A percentile compares a stretch with the other conserved stretches of the same genome.
Evolutionary conservation across 2,888 invertebrate genomes (phyloP).

Genomic region (Lepidocyrtoides sp.): DNA sequence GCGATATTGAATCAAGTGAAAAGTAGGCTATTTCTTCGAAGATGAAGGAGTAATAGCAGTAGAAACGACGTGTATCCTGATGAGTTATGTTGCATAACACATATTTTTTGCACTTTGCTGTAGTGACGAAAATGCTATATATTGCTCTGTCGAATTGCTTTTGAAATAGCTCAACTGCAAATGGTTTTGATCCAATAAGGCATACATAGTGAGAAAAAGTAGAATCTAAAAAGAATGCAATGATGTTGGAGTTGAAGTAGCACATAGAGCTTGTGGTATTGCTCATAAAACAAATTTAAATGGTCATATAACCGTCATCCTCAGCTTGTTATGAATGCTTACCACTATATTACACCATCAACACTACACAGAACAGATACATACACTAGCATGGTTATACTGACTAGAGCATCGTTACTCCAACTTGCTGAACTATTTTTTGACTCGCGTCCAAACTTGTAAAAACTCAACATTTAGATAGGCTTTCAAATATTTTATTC

Average conservation of each 20-base stretch:
- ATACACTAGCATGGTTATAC: neutral
- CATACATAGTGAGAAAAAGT: neutral
- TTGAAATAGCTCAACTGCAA: neutral
- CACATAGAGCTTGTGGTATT: neutral
- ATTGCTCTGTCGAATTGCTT: neutral
- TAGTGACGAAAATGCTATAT: slow-evolving; percentile 27
- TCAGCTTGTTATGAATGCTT: slow-evolving; percentile 51
- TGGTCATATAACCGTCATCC: slow-evolving; percentile 60
- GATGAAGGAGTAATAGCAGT: neutral
- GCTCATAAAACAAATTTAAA: slow-evolving; percentile 63
- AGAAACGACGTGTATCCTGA: neutral
- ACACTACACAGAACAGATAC: too few relatives aligned
- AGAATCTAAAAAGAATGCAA: neutral
- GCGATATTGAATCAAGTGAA: slow-evolving; percentile 31
- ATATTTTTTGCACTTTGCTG: slow-evolving; percentile 32
- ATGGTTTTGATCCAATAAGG: slow-evolving; percentile 14
- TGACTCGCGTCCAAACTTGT: slow-evolving; percentile 58
- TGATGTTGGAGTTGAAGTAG: neutral
- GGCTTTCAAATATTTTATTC: slow-evolving; percentile 62
- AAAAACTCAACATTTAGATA: slow-evolving; percentile 63
- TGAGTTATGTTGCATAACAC: slow-evolving; percentile 67
- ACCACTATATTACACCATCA: neutral
- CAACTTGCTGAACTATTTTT: slow-evolving; percentile 31
- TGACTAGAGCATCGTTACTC: slow-evolving; percentile 1
- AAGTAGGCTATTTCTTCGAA: neutral